Percentiles rank a stretch among this genome's conserved stretches.
phyloP scores from a whole-genome alignment of 2,797 vertebrate genomes.

The Xyrichtys novacula region DNA sequence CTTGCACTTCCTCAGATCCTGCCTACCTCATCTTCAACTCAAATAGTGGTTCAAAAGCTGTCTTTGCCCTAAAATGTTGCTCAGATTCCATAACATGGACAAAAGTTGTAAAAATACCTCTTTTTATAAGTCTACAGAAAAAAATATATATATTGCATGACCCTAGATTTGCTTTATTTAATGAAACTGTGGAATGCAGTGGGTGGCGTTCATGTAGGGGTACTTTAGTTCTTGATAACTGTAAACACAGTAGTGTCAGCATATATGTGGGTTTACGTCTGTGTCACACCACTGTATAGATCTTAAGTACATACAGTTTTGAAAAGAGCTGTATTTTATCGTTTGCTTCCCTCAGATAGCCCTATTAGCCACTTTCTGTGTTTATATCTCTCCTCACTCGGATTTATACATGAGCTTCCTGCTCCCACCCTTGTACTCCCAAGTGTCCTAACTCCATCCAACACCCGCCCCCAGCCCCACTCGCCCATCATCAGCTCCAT shows the following conservation, averaged over 20 bases:
- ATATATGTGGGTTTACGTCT: conserved; percentile 6
- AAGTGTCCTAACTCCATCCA: conserved; percentile 56
- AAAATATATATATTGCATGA: too few relatives aligned
- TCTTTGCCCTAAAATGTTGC: background rate
- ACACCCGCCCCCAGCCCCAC: conserved; percentile 46
- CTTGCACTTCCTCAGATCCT: too few relatives aligned
- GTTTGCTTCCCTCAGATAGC: conserved; percentile 47
- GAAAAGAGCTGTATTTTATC: conserved; percentile 51
- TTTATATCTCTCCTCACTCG: conserved; percentile 69
- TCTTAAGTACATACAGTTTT: conserved; percentile 37
- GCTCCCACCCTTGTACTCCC: conserved; percentile 74
- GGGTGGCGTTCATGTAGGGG: background rate
- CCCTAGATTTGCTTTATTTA: background rate
- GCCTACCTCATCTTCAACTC: too few relatives aligned
- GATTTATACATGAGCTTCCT: conserved; percentile 78
- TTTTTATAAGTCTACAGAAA: too few relatives aligned
- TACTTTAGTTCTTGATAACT: background rate
- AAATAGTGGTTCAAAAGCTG: background rate
- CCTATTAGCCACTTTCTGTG: conserved; percentile 64
- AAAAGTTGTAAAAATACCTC: too few relatives aligned
- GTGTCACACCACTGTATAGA: background rate
- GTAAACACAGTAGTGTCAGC: background rate
- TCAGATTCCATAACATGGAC: background rate
- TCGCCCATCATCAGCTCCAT: conserved; percentile 66
- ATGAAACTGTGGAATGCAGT: background rate